Conservation (phyloP, 1,140 invertebrate genomes). For the Bombus huntii region DNA sequence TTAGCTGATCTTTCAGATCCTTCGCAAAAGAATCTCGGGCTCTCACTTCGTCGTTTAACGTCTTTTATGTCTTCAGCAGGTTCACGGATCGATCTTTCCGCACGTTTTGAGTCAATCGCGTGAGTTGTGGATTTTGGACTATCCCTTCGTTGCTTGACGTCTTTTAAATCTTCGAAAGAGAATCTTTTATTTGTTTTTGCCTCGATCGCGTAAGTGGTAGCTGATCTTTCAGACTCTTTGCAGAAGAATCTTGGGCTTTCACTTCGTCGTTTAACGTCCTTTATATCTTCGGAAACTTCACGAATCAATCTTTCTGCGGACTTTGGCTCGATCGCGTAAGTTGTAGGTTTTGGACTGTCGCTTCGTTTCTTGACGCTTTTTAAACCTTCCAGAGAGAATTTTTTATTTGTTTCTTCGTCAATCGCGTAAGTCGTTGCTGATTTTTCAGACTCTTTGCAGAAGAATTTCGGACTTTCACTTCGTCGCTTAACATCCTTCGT, state of each 20-base stretch:
- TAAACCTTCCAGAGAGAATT: not conserved
- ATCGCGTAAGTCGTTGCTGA: not conserved
- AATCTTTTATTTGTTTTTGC: not conserved
- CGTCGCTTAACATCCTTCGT: too few species aligned
- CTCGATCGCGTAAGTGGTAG: not conserved
- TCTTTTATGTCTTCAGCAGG: too few species aligned
- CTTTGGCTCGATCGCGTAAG: too few species aligned
- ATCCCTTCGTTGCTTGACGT: not conserved
- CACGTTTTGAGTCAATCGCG: too few species aligned
- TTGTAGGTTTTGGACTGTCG: not conserved
- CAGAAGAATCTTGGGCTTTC: constrained; percentile 28
- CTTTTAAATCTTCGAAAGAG: not conserved
- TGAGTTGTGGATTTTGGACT: not conserved
- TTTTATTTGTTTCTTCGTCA: not conserved
- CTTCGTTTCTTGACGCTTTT: not conserved
- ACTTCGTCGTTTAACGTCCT: not conserved
- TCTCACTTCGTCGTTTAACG: too few species aligned
- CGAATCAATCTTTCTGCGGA: too few species aligned
- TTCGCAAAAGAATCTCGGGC: not conserved
- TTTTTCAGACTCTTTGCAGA: too few species aligned
- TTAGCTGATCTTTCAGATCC: not conserved
- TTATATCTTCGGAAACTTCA: too few species aligned
- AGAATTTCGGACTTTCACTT: too few species aligned
- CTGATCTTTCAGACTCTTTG: constrained; percentile 4
- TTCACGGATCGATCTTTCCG: too few species aligned